Percentiles rank a stretch among this genome's conserved stretches.
phyloP scores from a whole-genome alignment of 1,140 invertebrate species.

The Homalodisca vitripennis region DNA sequence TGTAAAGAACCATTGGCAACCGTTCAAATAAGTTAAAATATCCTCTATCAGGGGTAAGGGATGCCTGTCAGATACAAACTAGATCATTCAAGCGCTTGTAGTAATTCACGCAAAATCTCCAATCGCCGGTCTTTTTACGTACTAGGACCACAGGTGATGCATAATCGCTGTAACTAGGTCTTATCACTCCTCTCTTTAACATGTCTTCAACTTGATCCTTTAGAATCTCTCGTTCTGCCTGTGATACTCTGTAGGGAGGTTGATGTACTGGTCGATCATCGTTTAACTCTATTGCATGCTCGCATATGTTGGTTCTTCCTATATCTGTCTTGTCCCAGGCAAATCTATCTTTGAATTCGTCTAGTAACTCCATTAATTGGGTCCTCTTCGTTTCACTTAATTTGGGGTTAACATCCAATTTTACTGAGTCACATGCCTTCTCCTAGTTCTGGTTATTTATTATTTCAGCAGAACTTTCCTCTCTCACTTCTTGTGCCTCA shows the following conservation, averaged over 20 bases:
- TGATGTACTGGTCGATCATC: neutral
- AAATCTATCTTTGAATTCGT: constrained; percentile 13
- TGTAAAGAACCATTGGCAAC: constrained; percentile 40
- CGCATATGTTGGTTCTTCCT: neutral
- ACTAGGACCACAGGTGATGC: constrained; percentile 51
- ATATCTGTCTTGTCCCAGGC: constrained; percentile 1
- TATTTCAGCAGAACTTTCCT: neutral
- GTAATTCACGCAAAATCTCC: constrained; percentile 53
- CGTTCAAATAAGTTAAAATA: constrained; percentile 35
- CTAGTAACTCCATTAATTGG: neutral
- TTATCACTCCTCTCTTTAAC: constrained; percentile 45
- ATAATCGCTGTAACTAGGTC: constrained; percentile 49
- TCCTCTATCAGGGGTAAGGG: constrained; percentile 36
- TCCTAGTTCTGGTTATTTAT: neutral
- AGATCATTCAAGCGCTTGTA: constrained; percentile 48
- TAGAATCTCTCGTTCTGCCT: constrained; percentile 24
- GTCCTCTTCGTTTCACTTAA: neutral
- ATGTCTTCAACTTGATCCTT: constrained; percentile 41
- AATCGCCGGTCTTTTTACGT: constrained; percentile 51
- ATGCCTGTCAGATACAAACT: constrained; percentile 42
- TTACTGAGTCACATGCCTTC: neutral
- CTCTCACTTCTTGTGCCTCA: neutral
- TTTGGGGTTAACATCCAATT: constrained; percentile 2
- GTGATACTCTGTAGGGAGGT: constrained; percentile 16
- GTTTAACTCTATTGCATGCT: neutral